Evolutionary conservation across 2,888 invertebrate genomes (phyloP).

Genomic region (Xestoiulus laeticollis): DNA sequence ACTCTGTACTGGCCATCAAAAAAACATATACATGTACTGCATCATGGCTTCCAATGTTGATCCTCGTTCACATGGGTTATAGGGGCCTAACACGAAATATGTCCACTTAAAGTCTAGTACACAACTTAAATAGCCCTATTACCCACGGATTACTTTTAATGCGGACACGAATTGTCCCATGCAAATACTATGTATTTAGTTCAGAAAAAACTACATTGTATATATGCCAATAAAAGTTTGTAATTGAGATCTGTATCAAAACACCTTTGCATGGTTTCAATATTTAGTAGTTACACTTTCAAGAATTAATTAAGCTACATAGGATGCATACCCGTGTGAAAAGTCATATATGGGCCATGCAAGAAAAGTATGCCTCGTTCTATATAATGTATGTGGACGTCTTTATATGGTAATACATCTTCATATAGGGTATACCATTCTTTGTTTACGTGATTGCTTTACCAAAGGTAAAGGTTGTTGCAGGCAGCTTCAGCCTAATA

Average conservation of each 20-base stretch:
- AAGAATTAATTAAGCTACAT: not conserved
- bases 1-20: not conserved
- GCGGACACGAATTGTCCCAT: not conserved
- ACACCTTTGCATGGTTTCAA: not conserved
- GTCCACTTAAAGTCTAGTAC: not conserved
- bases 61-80: not conserved
- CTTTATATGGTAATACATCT: too few species aligned
- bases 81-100: not conserved
- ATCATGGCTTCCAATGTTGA: not conserved
- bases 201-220: not conserved
- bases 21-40: not conserved
- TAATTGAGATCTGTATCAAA: not conserved
- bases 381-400: too few species aligned
- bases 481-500: too few species aligned
- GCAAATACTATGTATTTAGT: not conserved
- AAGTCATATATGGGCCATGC: too few species aligned
- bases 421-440: too few species aligned
- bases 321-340: not conserved
- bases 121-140: not conserved
- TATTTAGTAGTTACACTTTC: not conserved
- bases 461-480: too few species aligned
- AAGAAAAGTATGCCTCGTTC: too few species aligned
- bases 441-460: too few species aligned
- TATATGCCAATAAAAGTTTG: not conserved
- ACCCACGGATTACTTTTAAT: not conserved